Conservation (phyloP, 2,797 vertebrate genomes). For the Protonibea diacanthus region DNA sequence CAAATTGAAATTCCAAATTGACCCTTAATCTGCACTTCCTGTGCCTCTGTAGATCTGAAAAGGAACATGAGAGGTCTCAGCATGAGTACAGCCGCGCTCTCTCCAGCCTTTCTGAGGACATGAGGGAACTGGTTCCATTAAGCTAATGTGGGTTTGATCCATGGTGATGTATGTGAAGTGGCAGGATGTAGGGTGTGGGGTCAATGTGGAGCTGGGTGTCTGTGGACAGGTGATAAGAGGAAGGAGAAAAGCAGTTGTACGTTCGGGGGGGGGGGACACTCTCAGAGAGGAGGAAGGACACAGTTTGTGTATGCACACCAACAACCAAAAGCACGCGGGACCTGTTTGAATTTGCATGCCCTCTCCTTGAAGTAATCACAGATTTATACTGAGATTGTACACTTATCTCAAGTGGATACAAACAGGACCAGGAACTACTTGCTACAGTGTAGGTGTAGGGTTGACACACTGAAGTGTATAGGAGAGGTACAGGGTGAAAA, state of each 20-base stretch:
- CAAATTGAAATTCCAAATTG: slow-evolving; percentile 67
- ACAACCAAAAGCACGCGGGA: slow-evolving; percentile 67
- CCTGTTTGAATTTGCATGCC: slow-evolving; percentile 77
- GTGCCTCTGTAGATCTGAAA: slow-evolving; percentile 59
- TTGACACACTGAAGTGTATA: slow-evolving; percentile 64
- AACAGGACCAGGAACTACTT: slow-evolving; percentile 59
- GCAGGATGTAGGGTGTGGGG: slow-evolving; percentile 64
- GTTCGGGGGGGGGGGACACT: slow-evolving; percentile 50
- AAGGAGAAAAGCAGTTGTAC: slow-evolving; percentile 53
- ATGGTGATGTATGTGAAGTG: slow-evolving; percentile 71
- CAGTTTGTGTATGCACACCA: slow-evolving; percentile 65
- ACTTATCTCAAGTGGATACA: slow-evolving; percentile 64
- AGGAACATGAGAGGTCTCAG: slow-evolving; percentile 64
- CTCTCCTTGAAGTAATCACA: slow-evolving; percentile 69
- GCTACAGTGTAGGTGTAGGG: slow-evolving; percentile 52
- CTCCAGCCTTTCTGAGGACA: slow-evolving; percentile 63
- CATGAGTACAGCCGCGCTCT: slow-evolving; percentile 45
- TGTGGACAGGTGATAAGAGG: slow-evolving; percentile 71
- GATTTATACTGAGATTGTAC: slow-evolving; percentile 54
- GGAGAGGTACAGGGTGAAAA: slow-evolving; percentile 65
- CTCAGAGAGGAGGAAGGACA: slow-evolving; percentile 59
- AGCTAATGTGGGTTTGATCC: slow-evolving; percentile 76
- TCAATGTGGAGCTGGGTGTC: slow-evolving; percentile 67
- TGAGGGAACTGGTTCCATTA: slow-evolving; percentile 74
- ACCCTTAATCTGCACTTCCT: slow-evolving; percentile 73